Evolutionary conservation across 2,113 vertebrate genomes (phyloP).

Genomic region (Tetrax tetrax): DNA sequence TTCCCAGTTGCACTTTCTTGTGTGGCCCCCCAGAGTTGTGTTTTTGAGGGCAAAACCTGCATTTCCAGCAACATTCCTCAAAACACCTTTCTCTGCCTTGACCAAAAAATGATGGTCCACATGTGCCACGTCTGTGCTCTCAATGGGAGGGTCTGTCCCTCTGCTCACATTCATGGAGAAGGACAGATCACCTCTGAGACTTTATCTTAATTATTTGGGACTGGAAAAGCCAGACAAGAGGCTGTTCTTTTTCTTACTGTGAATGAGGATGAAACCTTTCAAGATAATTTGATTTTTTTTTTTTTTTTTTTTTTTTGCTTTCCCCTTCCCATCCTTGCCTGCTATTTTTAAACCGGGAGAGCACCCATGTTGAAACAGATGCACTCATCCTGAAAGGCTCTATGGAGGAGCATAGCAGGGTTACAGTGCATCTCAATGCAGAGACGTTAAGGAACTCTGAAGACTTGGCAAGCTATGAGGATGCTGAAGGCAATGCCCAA

Average conservation of each 20-base stretch:
- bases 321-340: neutral
- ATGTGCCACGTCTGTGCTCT: fast-evolving
- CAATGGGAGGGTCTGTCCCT: neutral
- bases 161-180: neutral
- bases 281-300: neutral
- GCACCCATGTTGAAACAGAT: neutral
- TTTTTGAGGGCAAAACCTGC: neutral
- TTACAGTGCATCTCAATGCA: neutral
- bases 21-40: fast-evolving
- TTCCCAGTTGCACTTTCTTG: neutral
- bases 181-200: neutral
- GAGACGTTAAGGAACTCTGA: neutral
- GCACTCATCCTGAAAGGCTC: neutral
- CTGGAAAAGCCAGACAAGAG: neutral
- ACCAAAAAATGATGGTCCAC: neutral
- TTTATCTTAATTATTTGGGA: neutral
- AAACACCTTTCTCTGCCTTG: neutral
- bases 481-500: conserved; percentile 48
- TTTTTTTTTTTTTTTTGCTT: neutral
- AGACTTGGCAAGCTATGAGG: neutral
- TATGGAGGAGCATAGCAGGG: neutral
- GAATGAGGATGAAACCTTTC: neutral
- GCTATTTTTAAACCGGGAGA: neutral
- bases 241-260: neutral
- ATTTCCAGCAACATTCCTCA: neutral